Conservation (phyloP, 2,888 invertebrate genomes). For the Augiades crinisus region DNA sequence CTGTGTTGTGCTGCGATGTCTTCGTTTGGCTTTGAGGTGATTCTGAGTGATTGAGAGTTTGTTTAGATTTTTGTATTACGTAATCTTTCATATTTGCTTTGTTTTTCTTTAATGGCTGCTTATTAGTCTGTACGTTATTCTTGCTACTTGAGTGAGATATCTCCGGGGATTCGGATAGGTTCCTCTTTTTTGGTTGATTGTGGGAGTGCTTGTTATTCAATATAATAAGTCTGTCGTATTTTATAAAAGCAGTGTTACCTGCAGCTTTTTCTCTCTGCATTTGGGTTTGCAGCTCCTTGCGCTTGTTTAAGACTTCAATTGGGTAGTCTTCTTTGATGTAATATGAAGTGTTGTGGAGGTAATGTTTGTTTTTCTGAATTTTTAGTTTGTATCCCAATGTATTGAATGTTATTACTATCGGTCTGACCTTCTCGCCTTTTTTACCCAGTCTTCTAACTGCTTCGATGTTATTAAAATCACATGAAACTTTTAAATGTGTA, state of each 20-base stretch:
- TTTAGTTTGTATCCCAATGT: conserved; percentile 25
- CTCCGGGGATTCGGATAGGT: not conserved
- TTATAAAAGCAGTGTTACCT: conserved; percentile 30
- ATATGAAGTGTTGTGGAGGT: conserved; percentile 27
- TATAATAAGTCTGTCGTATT: conserved; percentile 31
- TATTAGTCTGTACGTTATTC: no score
- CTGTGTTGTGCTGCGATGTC: conserved; percentile 8
- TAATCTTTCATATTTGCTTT: not conserved
- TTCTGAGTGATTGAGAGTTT: not conserved
- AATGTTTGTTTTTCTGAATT: conserved; percentile 26
- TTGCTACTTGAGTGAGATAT: no score
- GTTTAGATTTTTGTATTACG: not conserved
- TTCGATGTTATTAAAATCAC: conserved; percentile 25
- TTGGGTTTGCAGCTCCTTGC: conserved; percentile 30
- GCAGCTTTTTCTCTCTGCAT: conserved; percentile 26
- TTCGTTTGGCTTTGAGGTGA: conserved; percentile 5
- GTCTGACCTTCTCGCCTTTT: conserved; percentile 24
- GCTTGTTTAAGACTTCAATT: conserved; percentile 27
- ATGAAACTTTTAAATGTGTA: conserved; percentile 27
- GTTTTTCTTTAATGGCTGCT: not conserved
- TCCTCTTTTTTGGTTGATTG: not conserved
- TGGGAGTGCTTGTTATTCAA: conserved; percentile 22
- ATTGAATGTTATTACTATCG: conserved; percentile 18
- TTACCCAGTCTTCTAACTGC: conserved; percentile 26
- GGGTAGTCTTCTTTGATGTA: conserved; percentile 34